phyloP scores from a whole-genome alignment of 2,113 vertebrate species.

The Choloepus hoffmanni region DNA sequence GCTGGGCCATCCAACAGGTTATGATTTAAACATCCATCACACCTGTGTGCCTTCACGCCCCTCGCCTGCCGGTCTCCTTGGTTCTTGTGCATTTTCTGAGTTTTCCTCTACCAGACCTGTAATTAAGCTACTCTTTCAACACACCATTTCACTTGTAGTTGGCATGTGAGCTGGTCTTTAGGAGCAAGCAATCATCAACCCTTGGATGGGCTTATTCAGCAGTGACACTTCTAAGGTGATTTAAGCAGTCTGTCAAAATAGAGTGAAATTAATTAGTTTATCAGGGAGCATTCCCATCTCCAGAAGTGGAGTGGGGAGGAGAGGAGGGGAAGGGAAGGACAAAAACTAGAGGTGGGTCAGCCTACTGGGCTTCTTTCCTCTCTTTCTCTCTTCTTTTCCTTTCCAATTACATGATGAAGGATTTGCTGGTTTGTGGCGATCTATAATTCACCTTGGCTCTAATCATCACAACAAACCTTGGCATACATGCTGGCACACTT shows the following conservation, averaged over 20 bases:
- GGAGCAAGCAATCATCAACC: conserved; percentile 72
- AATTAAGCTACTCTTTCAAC: conserved; percentile 72
- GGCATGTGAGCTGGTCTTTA: conserved; percentile 68
- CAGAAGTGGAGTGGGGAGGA: fast-evolving
- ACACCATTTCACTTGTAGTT: not conserved
- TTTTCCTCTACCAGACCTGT: conserved; percentile 40
- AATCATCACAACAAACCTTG: not conserved
- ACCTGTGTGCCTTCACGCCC: not conserved
- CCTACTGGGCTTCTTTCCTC: too few relatives aligned
- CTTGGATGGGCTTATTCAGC: conserved; percentile 70
- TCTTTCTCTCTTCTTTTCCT: not conserved
- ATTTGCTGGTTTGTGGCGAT: not conserved
- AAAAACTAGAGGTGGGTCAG: not conserved
- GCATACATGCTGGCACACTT: not conserved
- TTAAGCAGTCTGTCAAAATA: conserved; percentile 82
- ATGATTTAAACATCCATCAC: not conserved
- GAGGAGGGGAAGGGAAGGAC: not conserved
- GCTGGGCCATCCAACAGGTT: not conserved
- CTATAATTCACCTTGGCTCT: not conserved
- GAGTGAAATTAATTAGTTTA: conserved; percentile 80
- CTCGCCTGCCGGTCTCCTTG: fast-evolving
- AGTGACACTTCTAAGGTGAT: conserved; percentile 77
- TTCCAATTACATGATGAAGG: not conserved
- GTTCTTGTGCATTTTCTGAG: not conserved
- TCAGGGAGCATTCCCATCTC: not conserved